These are phyloP conservation scores for Cinclus cinclus DNA, from an alignment of 2,113 vertebrate genomes.

Conservation along the genomic window DNA sequence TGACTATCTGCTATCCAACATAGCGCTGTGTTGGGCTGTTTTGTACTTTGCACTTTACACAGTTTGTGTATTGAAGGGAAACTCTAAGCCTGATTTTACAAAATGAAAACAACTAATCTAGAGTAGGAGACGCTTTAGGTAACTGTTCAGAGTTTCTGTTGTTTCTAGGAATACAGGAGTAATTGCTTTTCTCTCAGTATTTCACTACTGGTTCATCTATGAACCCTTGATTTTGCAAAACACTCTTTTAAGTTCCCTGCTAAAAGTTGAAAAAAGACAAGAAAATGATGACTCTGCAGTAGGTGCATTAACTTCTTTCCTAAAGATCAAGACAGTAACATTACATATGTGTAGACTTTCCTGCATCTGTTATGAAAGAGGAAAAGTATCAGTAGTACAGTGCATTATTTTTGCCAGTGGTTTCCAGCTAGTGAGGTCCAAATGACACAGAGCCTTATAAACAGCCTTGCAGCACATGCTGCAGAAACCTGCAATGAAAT, in stretches of 20 bases:
- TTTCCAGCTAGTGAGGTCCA: not conserved
- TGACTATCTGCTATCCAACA: not conserved
- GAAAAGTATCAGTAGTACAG: not conserved
- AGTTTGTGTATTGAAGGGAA: accelerated
- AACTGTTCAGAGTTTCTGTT: not conserved
- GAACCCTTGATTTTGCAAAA: not conserved
- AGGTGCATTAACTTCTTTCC: not conserved
- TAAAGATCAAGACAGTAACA: not conserved
- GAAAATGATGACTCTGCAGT: not conserved
- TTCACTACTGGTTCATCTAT: not conserved
- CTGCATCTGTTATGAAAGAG: not conserved
- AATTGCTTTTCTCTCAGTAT: not conserved
- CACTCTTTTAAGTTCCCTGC: not conserved
- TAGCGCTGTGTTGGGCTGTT: not conserved
- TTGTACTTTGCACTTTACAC: not conserved
- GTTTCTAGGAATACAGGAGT: not conserved
- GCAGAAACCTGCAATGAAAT: not conserved
- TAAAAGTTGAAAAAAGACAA: not conserved
- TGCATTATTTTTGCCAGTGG: not conserved
- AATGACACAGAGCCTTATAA: not conserved
- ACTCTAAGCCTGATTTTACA: not conserved
- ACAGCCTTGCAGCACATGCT: not conserved
- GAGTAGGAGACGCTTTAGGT: not conserved
- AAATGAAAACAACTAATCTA: not conserved
- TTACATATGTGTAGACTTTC: not conserved